Evolutionary conservation across 2,113 vertebrate species (phyloP).

Genomic region (Ariopsis seemanni): DNA sequence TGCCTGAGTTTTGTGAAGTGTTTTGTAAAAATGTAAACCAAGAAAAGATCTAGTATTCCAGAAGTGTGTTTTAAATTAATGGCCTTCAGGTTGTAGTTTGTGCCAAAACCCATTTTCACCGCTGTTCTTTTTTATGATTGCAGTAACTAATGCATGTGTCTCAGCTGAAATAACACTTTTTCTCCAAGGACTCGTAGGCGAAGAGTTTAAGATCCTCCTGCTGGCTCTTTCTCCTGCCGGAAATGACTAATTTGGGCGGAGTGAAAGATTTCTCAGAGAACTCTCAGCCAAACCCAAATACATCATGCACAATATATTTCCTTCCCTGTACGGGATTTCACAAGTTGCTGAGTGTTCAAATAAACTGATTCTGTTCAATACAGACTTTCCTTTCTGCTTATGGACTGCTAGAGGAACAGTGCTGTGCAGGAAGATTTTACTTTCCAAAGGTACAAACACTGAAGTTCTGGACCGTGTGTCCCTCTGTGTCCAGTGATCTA

Average conservation of each 20-base stretch:
- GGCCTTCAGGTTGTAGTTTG: no score
- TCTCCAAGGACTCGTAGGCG: not conserved
- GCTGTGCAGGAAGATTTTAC: not conserved
- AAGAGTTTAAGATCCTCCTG: not conserved
- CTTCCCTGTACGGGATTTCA: not conserved
- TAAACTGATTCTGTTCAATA: not conserved
- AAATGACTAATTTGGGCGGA: slow-evolving; percentile 11
- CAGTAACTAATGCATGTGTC: not conserved
- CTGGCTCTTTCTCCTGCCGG: not conserved
- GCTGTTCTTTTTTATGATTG: no score
- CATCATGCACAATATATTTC: not conserved
- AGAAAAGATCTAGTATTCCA: not conserved
- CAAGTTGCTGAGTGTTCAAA: not conserved
- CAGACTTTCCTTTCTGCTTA: not conserved
- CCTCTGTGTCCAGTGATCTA: not conserved
- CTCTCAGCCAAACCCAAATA: not conserved
- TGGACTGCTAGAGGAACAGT: not conserved
- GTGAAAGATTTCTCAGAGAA: not conserved
- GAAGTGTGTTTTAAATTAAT: not conserved
- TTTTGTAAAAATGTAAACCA: not conserved
- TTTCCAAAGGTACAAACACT: not conserved
- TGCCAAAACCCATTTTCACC: not conserved
- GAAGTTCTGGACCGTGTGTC: not conserved
- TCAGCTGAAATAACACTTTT: not conserved
- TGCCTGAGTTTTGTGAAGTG: not conserved